Conservation (phyloP, 2,888 invertebrate species). For the Bombylius discolor region DNA sequence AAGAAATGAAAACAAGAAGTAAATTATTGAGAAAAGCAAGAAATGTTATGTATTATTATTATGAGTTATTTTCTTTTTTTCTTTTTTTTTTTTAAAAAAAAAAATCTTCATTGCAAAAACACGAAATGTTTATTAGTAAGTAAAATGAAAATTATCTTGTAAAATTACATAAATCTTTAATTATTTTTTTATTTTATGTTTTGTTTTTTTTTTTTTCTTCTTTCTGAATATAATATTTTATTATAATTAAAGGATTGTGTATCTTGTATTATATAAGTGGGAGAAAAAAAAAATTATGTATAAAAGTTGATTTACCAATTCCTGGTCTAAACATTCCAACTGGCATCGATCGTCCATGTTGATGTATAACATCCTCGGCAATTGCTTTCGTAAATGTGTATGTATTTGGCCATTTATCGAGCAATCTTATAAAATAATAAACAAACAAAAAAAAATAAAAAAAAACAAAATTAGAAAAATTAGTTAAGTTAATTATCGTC, state of each 20-base stretch:
- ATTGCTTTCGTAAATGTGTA: conserved; percentile 86
- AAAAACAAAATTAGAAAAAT: neutral
- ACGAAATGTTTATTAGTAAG: no score
- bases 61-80: no score
- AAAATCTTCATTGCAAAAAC: no score
- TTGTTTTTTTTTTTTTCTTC: no score
- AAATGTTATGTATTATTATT: no score
- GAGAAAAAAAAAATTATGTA: neutral
- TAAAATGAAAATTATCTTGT: no score
- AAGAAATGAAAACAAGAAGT: no score
- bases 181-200: no score
- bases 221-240: neutral
- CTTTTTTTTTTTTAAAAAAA: no score
- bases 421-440: conserved; percentile 37
- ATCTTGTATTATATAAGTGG: neutral
- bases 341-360: conserved; percentile 57
- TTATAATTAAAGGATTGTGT: neutral
- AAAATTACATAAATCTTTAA: no score
- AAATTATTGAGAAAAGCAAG: no score
- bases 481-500: neutral
- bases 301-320: conserved; percentile 45
- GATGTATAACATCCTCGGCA: conserved; percentile 62
- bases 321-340: conserved; percentile 73
- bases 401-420: conserved; percentile 71
- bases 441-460: neutral